Evolutionary conservation across 2,113 vertebrate species (phyloP).

Genomic region (Amblyopsis rosae): DNA sequence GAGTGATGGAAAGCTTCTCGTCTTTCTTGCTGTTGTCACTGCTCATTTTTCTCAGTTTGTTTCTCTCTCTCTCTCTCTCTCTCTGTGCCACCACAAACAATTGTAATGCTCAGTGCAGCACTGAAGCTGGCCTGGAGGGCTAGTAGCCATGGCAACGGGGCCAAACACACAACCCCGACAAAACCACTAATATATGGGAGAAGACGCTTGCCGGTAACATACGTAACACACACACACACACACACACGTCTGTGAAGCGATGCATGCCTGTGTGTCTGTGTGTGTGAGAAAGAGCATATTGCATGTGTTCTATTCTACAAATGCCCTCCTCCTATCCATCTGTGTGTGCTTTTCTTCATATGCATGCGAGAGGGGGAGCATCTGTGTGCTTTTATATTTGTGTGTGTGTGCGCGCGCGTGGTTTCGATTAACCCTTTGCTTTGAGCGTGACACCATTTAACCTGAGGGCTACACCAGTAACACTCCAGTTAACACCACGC

Average conservation of each 20-base stretch:
- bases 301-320: background rate
- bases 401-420: slow-evolving; percentile 52
- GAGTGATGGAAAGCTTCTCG: slow-evolving; percentile 30
- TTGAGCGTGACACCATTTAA: slow-evolving; percentile 70
- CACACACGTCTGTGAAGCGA: background rate
- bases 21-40: background rate
- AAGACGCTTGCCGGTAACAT: slow-evolving; percentile 17
- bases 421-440: slow-evolving; percentile 71
- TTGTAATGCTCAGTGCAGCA: slow-evolving; percentile 62
- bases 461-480: slow-evolving; percentile 55
- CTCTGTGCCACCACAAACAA: slow-evolving; percentile 63
- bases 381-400: background rate
- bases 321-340: background rate
- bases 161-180: slow-evolving; percentile 61
- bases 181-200: slow-evolving; percentile 66
- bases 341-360: background rate
- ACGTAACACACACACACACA: slow-evolving; percentile 13
- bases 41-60: background rate
- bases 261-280: slow-evolving; percentile 2
- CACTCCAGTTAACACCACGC: slow-evolving; percentile 65
- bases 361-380: background rate
- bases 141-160: slow-evolving; percentile 44
- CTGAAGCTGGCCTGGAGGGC: slow-evolving; percentile 48
- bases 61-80: slow-evolving; percentile 37
- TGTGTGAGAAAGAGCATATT: background rate